Base-by-base conservation (phyloP, 2,797 vertebrate genomes). In the Sebastolobus altivelis region DNA sequence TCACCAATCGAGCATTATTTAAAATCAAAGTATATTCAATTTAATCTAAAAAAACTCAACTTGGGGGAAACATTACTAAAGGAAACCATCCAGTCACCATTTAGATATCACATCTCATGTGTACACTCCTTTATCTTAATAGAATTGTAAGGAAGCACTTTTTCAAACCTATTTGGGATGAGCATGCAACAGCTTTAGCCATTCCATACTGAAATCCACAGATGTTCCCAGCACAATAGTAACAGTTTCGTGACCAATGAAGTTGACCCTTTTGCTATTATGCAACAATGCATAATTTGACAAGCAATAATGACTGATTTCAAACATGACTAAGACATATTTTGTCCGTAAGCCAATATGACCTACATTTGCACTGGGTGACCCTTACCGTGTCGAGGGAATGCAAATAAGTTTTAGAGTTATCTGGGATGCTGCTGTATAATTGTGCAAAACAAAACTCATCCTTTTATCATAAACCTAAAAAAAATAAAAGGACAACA, bases 401-500 rank as follows among this genome's bases (percentile, higher is more conserved):
- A 81, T 80, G 71, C 31, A 18, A 52, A 60, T 75, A 20, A n/a
- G 25, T 66, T 58, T 27, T 49, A 49, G 2, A 10, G 4, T 72
- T 40, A 65, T 87, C 35, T 11, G 71, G 31, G 69, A 66, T 65
- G 59, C 75, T 46, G 33, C 68, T 69, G n/a, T 76, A 76, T 76
- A 88, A 92, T 88, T 93, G 93, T 95, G 93, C 90, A 93, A 94
- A 94, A 93, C 91, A 89, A 91, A 92, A 90, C 14, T 78, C n/a
- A 77, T 65, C 62, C n/a, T 67, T 63, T 77, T 31, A 66, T 55
- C 54, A 66, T 54, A n/a, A 83, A 74, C n/a, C 37, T 60, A 75
- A 67, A 78, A 67, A 78, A 8, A 27, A 12, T 16, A 58, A 12
- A 22, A 66, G 4, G 10, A 81, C 18, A 66, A 82, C 46, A 69